Percentiles rank a stretch among this genome's conserved stretches.
Evolutionary conservation across 2,113 vertebrate genomes (phyloP).

Genomic region (Aptenodytes patagonicus): DNA sequence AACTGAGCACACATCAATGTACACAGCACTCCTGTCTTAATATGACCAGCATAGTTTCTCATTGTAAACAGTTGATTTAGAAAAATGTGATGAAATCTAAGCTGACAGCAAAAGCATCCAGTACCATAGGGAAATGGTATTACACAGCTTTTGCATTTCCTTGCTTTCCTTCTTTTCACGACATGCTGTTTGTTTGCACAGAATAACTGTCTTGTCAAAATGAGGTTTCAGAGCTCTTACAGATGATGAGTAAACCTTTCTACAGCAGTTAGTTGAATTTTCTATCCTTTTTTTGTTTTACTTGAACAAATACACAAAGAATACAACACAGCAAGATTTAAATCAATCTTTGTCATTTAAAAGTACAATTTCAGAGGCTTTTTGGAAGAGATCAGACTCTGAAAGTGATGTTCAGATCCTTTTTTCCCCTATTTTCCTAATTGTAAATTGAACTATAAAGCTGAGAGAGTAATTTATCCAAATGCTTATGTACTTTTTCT

Average conservation of each 20-base stretch:
- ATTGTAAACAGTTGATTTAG: not conserved
- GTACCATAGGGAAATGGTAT: not conserved
- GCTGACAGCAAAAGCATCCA: not conserved
- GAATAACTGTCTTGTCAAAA: not conserved
- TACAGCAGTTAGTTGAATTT: not conserved
- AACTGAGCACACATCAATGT: not conserved
- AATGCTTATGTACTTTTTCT: not conserved
- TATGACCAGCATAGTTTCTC: not conserved
- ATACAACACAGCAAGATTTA: not conserved
- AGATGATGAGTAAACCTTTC: not conserved
- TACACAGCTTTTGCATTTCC: constrained; percentile 11
- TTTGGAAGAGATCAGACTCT: not conserved
- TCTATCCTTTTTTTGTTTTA: not conserved
- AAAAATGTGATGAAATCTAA: constrained; percentile 2
- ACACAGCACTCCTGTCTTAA: not conserved
- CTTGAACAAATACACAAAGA: not conserved
- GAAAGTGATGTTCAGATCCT: not conserved
- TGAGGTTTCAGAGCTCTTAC: not conserved
- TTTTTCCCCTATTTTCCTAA: not conserved
- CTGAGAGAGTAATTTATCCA: not conserved
- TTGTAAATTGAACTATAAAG: not conserved
- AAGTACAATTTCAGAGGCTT: not conserved
- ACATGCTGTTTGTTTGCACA: not conserved
- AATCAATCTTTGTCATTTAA: not conserved
- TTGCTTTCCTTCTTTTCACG: not conserved